A percentile compares a stretch with the other conserved stretches of the same genome.
phyloP scores from a whole-genome alignment of 2,888 invertebrate genomes.

The Nezara viridula region DNA sequence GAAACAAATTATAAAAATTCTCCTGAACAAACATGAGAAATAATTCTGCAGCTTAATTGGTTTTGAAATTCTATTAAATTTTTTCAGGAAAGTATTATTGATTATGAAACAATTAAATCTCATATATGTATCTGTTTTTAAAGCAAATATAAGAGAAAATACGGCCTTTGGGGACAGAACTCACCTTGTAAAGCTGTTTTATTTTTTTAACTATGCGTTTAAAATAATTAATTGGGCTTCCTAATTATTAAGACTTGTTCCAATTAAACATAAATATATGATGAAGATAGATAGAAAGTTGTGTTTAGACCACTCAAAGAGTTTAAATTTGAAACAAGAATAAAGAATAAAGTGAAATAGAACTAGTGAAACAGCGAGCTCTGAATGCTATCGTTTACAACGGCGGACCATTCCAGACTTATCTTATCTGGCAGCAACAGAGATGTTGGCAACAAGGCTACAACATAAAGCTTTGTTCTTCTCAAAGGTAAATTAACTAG shows the following conservation, averaged over 20 bases:
- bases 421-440: neutral
- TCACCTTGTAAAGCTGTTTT: no score
- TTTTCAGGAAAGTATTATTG: no score
- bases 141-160: no score
- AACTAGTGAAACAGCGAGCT: neutral
- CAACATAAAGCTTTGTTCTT: neutral
- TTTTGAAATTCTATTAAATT: no score
- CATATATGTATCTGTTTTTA: no score
- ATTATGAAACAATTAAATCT: no score
- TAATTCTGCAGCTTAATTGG: no score
- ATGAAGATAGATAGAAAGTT: neutral
- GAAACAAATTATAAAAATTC: no score
- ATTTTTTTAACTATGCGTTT: no score
- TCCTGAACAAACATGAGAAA: no score
- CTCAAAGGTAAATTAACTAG: neutral
- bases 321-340: neutral
- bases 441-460: neutral
- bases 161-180: no score
- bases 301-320: neutral
- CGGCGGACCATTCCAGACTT: neutral
- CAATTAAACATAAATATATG: neutral
- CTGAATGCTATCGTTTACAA: neutral
- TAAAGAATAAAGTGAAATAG: neutral
- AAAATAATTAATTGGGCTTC: no score
- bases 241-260: neutral